A percentile compares a stretch with the other conserved stretches of the same genome.
Conservation (phyloP, 2,113 vertebrate species). For the Gavialis gangeticus region DNA sequence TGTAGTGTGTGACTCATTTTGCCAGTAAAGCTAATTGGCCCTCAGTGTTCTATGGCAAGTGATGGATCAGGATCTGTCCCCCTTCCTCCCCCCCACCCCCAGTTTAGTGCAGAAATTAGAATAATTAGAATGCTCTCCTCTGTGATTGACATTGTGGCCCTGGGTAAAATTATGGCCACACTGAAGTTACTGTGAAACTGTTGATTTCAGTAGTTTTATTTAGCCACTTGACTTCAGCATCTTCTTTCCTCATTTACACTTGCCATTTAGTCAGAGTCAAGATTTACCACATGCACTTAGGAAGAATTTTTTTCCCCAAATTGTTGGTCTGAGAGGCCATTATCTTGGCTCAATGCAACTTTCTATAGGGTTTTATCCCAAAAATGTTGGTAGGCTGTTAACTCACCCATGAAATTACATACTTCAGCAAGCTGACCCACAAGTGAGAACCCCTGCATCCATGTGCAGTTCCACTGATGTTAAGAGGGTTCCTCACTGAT, state of each 20-base stretch:
- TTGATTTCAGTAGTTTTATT: background rate
- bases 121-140: no score
- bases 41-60: background rate
- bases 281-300: background rate
- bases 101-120: no score
- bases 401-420: background rate
- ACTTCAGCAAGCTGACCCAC: background rate
- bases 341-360: background rate
- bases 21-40: background rate
- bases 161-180: background rate
- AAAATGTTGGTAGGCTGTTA: background rate
- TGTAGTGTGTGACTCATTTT: background rate
- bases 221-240: background rate
- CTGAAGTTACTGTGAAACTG: background rate
- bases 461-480: background rate
- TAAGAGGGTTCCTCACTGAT: background rate
- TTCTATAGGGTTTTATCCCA: background rate
- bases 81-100: no score
- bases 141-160: background rate
- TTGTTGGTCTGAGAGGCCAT: background rate
- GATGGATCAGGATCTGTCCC: no score
- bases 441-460: background rate
- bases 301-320: background rate
- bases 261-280: background rate
- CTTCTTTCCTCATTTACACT: background rate